A percentile compares a stretch with the other conserved stretches of the same genome.
Evolutionary conservation across 2,888 invertebrate species (phyloP).

Genomic region (Acanthococcus lagerstroemiae): DNA sequence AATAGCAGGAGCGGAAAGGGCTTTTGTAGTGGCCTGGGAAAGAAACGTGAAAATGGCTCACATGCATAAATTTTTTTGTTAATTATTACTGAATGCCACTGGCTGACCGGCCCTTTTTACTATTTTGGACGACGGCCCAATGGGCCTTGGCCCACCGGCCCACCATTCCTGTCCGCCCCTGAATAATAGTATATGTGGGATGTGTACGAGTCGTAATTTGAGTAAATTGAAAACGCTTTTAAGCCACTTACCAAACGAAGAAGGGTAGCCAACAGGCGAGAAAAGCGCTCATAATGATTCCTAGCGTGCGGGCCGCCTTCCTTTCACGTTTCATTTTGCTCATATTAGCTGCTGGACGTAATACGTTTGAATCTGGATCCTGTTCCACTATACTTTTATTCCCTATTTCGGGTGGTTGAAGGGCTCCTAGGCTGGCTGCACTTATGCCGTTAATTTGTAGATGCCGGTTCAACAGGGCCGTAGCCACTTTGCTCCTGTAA

Average conservation of each 20-base stretch:
- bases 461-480: constrained; percentile 74
- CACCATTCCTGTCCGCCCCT: background rate
- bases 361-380: constrained; percentile 38
- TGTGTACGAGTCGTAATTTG: too few species aligned
- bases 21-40: too few species aligned
- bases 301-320: constrained; percentile 85
- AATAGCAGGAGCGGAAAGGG: too few species aligned
- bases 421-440: constrained; percentile 43
- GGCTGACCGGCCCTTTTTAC: too few species aligned
- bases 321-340: constrained; percentile 80
- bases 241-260: constrained; percentile 67
- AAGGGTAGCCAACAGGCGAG: constrained; percentile 92
- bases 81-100: background rate
- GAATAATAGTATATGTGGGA: too few species aligned
- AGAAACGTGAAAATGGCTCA: too few species aligned
- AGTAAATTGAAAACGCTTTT: too few species aligned
- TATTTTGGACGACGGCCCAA: too few species aligned
- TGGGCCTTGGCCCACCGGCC: too few species aligned
- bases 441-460: constrained; percentile 82
- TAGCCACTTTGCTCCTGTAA: constrained; percentile 77
- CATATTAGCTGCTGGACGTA: constrained; percentile 61
- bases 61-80: too few species aligned
- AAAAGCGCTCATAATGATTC: constrained; percentile 94
- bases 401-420: constrained; percentile 33
- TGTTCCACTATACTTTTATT: constrained; percentile 35